Conservation (phyloP, 2,797 vertebrate species). For the Ispidina picta region DNA sequence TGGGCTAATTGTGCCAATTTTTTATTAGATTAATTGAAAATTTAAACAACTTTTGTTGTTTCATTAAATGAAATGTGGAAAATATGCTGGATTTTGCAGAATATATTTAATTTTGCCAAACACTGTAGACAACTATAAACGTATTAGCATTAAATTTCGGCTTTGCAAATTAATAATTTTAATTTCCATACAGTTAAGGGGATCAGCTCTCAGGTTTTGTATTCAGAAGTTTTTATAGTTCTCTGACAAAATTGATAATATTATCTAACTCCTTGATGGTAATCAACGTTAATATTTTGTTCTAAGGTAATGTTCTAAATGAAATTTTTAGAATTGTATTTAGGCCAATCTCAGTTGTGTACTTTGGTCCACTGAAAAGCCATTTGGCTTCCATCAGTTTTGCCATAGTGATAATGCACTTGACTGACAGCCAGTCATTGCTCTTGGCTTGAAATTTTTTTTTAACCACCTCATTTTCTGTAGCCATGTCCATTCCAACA, state of each 20-base stretch:
- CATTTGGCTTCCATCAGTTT: not conserved
- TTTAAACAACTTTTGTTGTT: not conserved
- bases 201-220: not conserved
- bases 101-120: not conserved
- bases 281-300: not conserved
- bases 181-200: not conserved
- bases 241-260: not conserved
- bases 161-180: not conserved
- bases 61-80: not conserved
- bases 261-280: not conserved
- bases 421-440: not conserved
- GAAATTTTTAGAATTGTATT: not conserved
- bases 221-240: not conserved
- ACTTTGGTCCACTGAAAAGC: not conserved
- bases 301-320: not conserved
- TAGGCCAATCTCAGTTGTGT: not conserved
- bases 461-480: not conserved
- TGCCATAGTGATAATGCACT: not conserved
- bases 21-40: not conserved
- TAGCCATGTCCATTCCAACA: slow-evolving; percentile 27
- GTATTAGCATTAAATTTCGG: not conserved
- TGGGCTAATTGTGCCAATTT: not conserved
- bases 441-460: slow-evolving; percentile 11
- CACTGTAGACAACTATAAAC: not conserved
- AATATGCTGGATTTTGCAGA: not conserved